phyloP scores from a whole-genome alignment of 2,888 invertebrate species.

The Limnephilus lunatus region DNA sequence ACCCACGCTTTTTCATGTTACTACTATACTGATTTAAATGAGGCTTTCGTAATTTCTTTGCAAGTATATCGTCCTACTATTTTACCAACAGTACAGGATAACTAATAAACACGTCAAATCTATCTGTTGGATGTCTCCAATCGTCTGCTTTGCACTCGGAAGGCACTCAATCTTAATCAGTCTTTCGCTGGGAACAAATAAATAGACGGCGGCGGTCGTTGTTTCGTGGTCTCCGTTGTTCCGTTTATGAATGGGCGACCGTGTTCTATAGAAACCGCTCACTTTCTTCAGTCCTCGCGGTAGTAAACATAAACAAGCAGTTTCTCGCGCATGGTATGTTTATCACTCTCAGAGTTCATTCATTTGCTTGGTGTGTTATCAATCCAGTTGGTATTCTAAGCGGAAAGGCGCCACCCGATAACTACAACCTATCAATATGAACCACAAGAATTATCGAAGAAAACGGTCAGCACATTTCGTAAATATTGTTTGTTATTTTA shows the following conservation, averaged over 20 bases:
- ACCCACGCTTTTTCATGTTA: not conserved
- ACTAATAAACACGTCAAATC: too few species aligned
- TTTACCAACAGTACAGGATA: too few species aligned
- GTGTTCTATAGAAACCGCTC: conserved; percentile 19
- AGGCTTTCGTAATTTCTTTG: too few species aligned
- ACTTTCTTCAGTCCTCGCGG: conserved; percentile 16
- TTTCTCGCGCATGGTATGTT: conserved; percentile 26
- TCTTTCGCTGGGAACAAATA: not conserved
- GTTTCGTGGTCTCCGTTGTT: not conserved
- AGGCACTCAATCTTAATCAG: not conserved
- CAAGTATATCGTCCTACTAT: too few species aligned
- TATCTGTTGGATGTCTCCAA: not conserved
- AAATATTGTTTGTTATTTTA: not conserved
- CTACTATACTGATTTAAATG: too few species aligned
- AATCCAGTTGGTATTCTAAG: conserved; percentile 11
- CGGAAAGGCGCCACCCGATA: conserved; percentile 41
- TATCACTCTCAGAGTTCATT: conserved; percentile 46
- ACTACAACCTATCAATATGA: conserved; percentile 15
- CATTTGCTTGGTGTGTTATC: conserved; percentile 44
- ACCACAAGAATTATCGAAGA: not conserved
- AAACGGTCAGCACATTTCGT: conserved; percentile 2
- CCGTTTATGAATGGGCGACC: conserved; percentile 35
- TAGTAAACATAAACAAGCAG: conserved; percentile 32
- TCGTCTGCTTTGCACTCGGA: not conserved
- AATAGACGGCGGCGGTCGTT: not conserved